Conservation (phyloP, 2,888 invertebrate genomes). For the Torymus aiolomorphi region DNA sequence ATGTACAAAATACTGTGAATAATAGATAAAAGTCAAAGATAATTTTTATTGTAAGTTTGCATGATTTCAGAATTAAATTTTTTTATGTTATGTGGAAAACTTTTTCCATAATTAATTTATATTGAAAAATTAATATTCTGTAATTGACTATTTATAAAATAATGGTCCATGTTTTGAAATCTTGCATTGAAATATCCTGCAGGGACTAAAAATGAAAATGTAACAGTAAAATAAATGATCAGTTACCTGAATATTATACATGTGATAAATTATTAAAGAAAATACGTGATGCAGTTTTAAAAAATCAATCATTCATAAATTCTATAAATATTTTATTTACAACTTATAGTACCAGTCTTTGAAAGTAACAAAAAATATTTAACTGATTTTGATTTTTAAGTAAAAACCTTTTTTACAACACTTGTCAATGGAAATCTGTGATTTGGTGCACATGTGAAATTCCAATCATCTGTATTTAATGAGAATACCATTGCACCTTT, state of each 20-base stretch:
- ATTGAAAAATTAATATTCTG: constrained; percentile 30
- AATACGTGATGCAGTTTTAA: constrained; percentile 2
- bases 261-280: constrained; percentile 42
- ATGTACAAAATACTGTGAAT: constrained; percentile 59
- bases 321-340: constrained; percentile 55
- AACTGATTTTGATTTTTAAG: constrained; percentile 28
- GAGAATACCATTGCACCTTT: constrained; percentile 92
- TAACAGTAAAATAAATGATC: constrained; percentile 50
- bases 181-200: constrained; percentile 44
- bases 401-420: constrained; percentile 62
- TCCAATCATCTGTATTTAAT: constrained; percentile 87
- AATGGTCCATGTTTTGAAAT: constrained; percentile 46
- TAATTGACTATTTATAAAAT: constrained; percentile 44
- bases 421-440: constrained; percentile 75
- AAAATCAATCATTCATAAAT: constrained; percentile 28
- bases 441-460: constrained; percentile 77
- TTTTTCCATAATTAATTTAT: constrained; percentile 28
- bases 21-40: constrained; percentile 53
- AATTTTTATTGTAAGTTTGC: constrained; percentile 49
- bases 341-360: constrained; percentile 53
- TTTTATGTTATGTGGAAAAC: constrained; percentile 25
- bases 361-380: constrained; percentile 28
- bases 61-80: constrained; percentile 47
- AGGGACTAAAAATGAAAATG: constrained; percentile 36
- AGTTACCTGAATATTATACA: constrained; percentile 51